These are phyloP conservation scores for Tipula vernalis DNA, from an alignment of 2,888 invertebrate genomes.

Conservation along the genomic window DNA sequence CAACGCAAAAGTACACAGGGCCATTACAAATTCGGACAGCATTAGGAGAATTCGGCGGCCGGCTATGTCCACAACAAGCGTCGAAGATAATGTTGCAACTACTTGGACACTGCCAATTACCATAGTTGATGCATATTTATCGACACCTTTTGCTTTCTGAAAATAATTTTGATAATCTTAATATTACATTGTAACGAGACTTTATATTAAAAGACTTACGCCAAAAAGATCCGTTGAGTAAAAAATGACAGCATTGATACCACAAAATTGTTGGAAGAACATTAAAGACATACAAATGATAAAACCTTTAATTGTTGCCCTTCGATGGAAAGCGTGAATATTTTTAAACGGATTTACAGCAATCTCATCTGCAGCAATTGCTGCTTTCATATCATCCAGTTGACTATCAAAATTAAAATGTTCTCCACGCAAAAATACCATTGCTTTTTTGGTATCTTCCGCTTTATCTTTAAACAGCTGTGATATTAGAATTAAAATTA, in stretches of 20 bases:
- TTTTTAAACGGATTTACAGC: slow-evolving; percentile 38
- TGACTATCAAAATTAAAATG: slow-evolving; percentile 51
- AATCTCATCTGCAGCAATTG: slow-evolving; percentile 21
- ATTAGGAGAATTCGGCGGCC: slow-evolving; percentile 60
- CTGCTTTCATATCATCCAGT: slow-evolving; percentile 43
- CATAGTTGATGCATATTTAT: slow-evolving; percentile 22
- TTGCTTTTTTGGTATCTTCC: slow-evolving; percentile 52
- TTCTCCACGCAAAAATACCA: slow-evolving; percentile 61
- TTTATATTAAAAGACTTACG: slow-evolving; percentile 25
- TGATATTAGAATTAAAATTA: background rate
- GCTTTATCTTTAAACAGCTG: slow-evolving; percentile 41
- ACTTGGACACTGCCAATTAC: slow-evolving; percentile 62
- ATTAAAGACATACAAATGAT: slow-evolving; percentile 57
- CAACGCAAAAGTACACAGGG: slow-evolving; percentile 45
- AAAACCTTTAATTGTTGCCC: slow-evolving; percentile 47
- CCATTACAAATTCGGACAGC: slow-evolving; percentile 51
- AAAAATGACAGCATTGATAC: slow-evolving; percentile 64
- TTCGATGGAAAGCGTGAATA: slow-evolving; percentile 42
- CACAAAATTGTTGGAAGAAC: slow-evolving; percentile 70
- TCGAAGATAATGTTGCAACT: slow-evolving; percentile 49
- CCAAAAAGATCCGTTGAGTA: slow-evolving; percentile 56
- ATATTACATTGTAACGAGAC: background rate
- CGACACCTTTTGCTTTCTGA: background rate
- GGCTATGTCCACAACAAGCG: slow-evolving; percentile 57
- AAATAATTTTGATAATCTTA: background rate